Base-by-base conservation (phyloP, 2,797 vertebrate species). In the Bradypodion ventrale region DNA sequence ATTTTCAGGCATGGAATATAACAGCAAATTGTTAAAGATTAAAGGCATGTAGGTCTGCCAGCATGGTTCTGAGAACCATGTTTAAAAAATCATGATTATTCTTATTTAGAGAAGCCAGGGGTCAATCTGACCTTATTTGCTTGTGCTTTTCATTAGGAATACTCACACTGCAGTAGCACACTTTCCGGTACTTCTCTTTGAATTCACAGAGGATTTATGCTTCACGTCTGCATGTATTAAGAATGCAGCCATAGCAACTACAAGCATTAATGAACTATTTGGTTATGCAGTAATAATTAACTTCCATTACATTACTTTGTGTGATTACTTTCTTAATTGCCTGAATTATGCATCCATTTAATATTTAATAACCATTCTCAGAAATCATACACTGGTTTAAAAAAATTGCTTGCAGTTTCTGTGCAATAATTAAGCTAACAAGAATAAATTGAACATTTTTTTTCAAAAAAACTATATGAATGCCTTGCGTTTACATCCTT, bases 241-340 rank as follows among this genome's bases (percentile, higher is more conserved):
- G 96, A 97, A 98, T 96, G 98, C 98, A 98, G 97, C 97, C 98
- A 97, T 97, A 98, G 97, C 97, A 97, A 98, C 98, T 99, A 98
- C 97, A 97, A 98, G 98, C 98, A 98, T 99, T 99, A 99, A 99
- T 99, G 98, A 99, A 99, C 98, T 99, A 98, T 99, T 99, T 99
- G 98, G 98, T 99, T 99, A 99, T 99, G 98, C 98, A 98, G 98
- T 99, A 99, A 99, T 99, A 99, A 99, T 99, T 99, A 99, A 99
- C 99, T 99, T 99, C 98, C 98, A 99, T 99, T 99, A 99, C 99
- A 99, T 99, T 99, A 99, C 98, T 99, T 99, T 99, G 99, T 99
- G 98, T 99, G 99, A 99, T 99, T 99, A 99, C 99, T 99, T 99
- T 99, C 99, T 99, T 99, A 99, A 99, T 99, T 99, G 98, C 97